phyloP scores from a whole-genome alignment of 1,140 invertebrate species.

The Papilio xuthus region DNA sequence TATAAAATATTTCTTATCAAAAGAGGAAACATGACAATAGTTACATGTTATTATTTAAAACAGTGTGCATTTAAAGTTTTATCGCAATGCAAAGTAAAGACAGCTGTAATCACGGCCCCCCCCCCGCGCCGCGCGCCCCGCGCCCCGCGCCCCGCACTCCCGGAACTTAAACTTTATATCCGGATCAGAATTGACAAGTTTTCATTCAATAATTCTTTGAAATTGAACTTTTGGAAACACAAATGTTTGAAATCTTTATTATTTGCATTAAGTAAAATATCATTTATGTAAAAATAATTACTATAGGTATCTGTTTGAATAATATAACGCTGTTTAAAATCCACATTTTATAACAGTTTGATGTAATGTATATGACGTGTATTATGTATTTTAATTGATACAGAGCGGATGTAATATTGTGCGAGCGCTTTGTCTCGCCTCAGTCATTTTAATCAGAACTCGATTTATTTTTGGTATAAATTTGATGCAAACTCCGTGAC shows the following conservation, averaged over 20 bases:
- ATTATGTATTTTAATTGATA: slow-evolving; percentile 9
- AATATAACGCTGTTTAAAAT: neutral
- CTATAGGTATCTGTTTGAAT: too few species aligned
- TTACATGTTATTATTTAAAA: neutral
- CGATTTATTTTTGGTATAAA: slow-evolving; percentile 20
- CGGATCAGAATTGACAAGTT: neutral
- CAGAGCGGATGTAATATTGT: neutral
- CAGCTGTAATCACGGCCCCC: neutral
- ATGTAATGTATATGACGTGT: neutral
- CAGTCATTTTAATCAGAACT: neutral
- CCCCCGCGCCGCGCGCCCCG: too few species aligned
- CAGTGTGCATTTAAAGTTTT: neutral
- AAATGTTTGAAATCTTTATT: neutral
- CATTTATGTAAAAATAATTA: neutral
- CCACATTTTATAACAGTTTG: neutral
- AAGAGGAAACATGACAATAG: neutral
- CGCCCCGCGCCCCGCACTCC: neutral
- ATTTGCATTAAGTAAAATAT: neutral
- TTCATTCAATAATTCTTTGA: neutral
- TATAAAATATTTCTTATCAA: neutral
- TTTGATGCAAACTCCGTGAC: neutral
- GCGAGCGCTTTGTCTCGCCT: neutral
- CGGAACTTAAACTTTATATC: neutral
- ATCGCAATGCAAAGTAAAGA: neutral
- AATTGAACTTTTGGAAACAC: neutral